phyloP scores from a whole-genome alignment of 2,113 vertebrate species.

The Alligator mississippiensis region DNA sequence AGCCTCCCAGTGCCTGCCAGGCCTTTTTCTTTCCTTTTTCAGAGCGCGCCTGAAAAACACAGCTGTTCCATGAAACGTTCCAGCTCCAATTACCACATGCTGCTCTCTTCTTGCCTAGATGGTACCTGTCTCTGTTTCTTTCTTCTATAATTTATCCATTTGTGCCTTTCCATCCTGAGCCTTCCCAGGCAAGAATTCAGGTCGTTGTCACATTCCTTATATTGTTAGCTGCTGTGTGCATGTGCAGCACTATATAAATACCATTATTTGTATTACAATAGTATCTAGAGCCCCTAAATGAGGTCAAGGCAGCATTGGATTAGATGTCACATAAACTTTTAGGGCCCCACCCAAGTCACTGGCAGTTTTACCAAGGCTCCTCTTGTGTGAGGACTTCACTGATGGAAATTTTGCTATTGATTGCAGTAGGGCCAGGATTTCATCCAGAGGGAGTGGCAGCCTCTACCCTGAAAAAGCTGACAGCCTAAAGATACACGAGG shows the following conservation, averaged over 20 bases:
- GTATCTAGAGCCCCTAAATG: slow-evolving; percentile 4
- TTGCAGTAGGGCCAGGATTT: slow-evolving; percentile 45
- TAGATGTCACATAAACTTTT: slow-evolving; percentile 6
- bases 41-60: slow-evolving; percentile 53
- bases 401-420: background rate
- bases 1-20: slow-evolving; percentile 44
- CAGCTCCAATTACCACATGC: slow-evolving; percentile 52
- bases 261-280: slow-evolving; percentile 27
- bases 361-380: background rate
- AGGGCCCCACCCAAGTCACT: background rate
- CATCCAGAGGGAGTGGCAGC: slow-evolving; percentile 27
- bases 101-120: slow-evolving; percentile 39
- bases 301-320: slow-evolving; percentile 32
- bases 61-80: slow-evolving; percentile 46
- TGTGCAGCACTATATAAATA: slow-evolving; percentile 15
- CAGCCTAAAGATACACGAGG: slow-evolving; percentile 21
- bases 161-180: slow-evolving; percentile 37
- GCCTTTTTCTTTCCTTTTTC: slow-evolving; percentile 15
- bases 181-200: slow-evolving; percentile 54
- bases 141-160: slow-evolving; percentile 49
- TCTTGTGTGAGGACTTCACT: background rate
- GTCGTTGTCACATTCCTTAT: slow-evolving; percentile 14
- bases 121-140: slow-evolving; percentile 49
- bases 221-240: accelerated
- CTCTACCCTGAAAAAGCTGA: slow-evolving; percentile 12